Evolutionary conservation across 2,888 invertebrate genomes (phyloP).

Genomic region (Agrotis clavis): DNA sequence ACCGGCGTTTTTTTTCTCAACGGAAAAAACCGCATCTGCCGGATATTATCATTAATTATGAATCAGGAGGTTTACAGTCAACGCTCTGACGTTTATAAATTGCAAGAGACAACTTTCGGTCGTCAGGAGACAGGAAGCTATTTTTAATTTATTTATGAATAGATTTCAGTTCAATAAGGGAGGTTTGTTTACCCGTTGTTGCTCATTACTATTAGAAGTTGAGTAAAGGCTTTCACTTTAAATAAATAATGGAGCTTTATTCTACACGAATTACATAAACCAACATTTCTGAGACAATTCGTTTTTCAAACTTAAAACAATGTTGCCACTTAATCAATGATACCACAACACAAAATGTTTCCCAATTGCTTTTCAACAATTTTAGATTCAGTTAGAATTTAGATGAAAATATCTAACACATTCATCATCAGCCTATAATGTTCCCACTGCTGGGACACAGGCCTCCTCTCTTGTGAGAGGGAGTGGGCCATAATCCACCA

Average conservation of each 20-base stretch:
- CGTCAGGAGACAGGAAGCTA: slow-evolving; percentile 34
- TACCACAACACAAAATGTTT: background rate
- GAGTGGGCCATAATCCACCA: no score
- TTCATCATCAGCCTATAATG: no score
- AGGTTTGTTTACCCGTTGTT: slow-evolving; percentile 26
- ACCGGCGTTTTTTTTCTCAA: slow-evolving; percentile 80
- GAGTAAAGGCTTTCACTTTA: no score
- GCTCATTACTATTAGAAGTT: background rate
- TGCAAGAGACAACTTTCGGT: slow-evolving; percentile 68
- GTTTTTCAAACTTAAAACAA: no score
- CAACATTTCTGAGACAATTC: no score
- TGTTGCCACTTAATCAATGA: background rate
- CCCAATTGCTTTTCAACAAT: no score
- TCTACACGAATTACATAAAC: no score
- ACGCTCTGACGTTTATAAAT: slow-evolving; percentile 82
- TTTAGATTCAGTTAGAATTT: background rate
- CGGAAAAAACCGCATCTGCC: slow-evolving; percentile 83
- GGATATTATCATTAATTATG: slow-evolving; percentile 91
- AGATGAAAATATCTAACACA: background rate
- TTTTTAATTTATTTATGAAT: slow-evolving; percentile 62
- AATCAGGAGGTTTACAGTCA: slow-evolving; percentile 79
- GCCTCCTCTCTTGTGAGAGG: no score
- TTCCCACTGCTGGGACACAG: no score
- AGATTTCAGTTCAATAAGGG: slow-evolving; percentile 41
- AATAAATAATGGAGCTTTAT: no score